These are phyloP conservation scores for Scomber scombrus DNA, from an alignment of 2,113 vertebrate species.

Conservation along the genomic window DNA sequence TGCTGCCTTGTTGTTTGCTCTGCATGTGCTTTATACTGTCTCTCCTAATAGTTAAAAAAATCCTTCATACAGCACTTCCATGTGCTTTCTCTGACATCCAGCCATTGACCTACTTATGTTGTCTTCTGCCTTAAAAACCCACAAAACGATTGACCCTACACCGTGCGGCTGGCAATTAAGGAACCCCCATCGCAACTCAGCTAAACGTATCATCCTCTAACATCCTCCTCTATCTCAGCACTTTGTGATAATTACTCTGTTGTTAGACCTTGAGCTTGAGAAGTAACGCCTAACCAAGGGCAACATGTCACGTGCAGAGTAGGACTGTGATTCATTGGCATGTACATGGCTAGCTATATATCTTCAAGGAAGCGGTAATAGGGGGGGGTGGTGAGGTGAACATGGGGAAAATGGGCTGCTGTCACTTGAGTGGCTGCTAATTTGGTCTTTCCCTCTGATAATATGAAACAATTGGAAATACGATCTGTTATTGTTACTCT, in stretches of 20 bases:
- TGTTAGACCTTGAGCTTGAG: conserved; percentile 77
- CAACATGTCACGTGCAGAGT: conserved; percentile 55
- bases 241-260: conserved; percentile 70
- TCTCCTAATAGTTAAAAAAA: neutral
- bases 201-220: conserved; percentile 49
- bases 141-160: conserved; percentile 47
- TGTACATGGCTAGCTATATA: conserved; percentile 65
- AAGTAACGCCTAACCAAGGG: conserved; percentile 72
- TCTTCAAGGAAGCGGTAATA: conserved; percentile 65
- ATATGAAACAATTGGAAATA: conserved; percentile 47
- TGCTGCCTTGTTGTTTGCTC: neutral
- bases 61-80: neutral
- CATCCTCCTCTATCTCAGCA: conserved; percentile 48
- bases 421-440: conserved; percentile 69
- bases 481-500: conserved; percentile 44
- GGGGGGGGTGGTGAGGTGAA: conserved; percentile 51
- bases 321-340: conserved; percentile 69
- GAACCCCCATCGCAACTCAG: neutral
- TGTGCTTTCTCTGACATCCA: conserved; percentile 8
- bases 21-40: neutral
- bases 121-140: conserved; percentile 38
- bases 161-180: conserved; percentile 41
- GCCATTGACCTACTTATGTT: conserved; percentile 57
- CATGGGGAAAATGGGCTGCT: conserved; percentile 60
- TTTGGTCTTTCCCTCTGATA: conserved; percentile 43